Base-by-base conservation (phyloP, 2,888 invertebrate species). In the Thysanoteuthis rhombus region DNA sequence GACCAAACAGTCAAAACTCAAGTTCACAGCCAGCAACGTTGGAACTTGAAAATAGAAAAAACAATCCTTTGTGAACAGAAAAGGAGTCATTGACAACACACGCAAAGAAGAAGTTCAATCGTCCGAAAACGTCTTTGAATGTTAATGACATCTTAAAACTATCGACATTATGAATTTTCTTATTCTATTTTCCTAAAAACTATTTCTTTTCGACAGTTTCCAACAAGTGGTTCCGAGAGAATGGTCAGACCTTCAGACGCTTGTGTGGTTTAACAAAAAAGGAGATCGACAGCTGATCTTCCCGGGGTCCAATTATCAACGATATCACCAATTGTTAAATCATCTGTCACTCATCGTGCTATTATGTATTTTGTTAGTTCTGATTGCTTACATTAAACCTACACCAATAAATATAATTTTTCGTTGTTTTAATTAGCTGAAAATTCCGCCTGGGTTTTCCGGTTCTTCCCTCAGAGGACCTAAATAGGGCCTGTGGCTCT, bases 141-240 rank as follows among this genome's bases (percentile, higher is more conserved):
- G n/a, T n/a, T n/a, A n/a, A n/a, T n/a, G n/a, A n/a, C n/a, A n/a
- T n/a, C n/a, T n/a, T n/a, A n/a, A n/a, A n/a, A n/a, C n/a, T n/a
- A n/a, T 58, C 32, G 8, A 32, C 28, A 58, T 6, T 25, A 32
- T 58, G 8, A 8, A 10, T 25, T 58, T 32, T 6, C 58, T 58
- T 8, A 58, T 32, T 6, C 25, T 8, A 32, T 22, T 58, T 28
- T 58, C 25, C 25, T 58, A 58, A 58, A 22, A 22, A 90, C 40
- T 45, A 75, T 93, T 75, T 39, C 32, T 52, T 95, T 95, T 39
- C 32, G 12, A 75, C 95, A 96, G 96, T 96, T 75, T 98, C 98
- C 28, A 99, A 99, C 97, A 99, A 98, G 97, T 99, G 99, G 99
- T 98, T 99, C 89, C 98, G 99, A 96, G 98, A 92, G 89, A 92